Percentiles rank a stretch among this genome's conserved stretches.
phyloP scores from a whole-genome alignment of 2,113 vertebrate species.

The Thamnophis sirtalis region DNA sequence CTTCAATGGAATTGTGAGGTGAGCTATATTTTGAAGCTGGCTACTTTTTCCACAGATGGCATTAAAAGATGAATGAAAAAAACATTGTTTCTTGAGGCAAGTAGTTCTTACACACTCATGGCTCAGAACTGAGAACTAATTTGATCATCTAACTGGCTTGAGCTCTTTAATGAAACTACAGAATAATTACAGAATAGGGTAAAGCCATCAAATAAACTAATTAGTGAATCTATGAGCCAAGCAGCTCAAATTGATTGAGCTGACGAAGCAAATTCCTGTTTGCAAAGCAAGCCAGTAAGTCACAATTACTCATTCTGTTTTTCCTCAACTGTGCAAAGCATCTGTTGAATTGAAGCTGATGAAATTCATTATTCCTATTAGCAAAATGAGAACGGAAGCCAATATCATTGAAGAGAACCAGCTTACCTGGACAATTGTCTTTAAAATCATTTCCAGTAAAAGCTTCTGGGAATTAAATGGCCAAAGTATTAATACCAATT shows the following conservation, averaged over 20 bases:
- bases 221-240: slow-evolving; percentile 49
- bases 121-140: slow-evolving; percentile 24
- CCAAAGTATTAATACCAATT: slow-evolving; percentile 17
- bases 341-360: slow-evolving; percentile 39
- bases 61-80: slow-evolving; percentile 3
- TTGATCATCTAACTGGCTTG: slow-evolving; percentile 34
- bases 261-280: slow-evolving; percentile 18
- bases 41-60: background rate
- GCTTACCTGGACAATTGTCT: slow-evolving; percentile 13
- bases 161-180: slow-evolving; percentile 43
- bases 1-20: background rate
- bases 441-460: slow-evolving; percentile 10
- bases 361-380: slow-evolving; percentile 31
- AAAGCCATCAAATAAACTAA: slow-evolving; percentile 51
- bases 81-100: background rate
- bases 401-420: slow-evolving; percentile 13
- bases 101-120: background rate
- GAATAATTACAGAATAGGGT: slow-evolving; percentile 28
- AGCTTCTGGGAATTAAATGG: background rate
- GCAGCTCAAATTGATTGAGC: slow-evolving; percentile 36
- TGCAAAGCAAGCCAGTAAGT: slow-evolving; percentile 48
- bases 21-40: background rate
- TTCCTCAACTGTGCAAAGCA: slow-evolving; percentile 26
- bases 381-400: slow-evolving; percentile 23
- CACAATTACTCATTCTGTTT: slow-evolving; percentile 49